These are phyloP conservation scores for Malurus leucopterus DNA, from an alignment of 2,797 vertebrate species.

Conservation along the genomic window DNA sequence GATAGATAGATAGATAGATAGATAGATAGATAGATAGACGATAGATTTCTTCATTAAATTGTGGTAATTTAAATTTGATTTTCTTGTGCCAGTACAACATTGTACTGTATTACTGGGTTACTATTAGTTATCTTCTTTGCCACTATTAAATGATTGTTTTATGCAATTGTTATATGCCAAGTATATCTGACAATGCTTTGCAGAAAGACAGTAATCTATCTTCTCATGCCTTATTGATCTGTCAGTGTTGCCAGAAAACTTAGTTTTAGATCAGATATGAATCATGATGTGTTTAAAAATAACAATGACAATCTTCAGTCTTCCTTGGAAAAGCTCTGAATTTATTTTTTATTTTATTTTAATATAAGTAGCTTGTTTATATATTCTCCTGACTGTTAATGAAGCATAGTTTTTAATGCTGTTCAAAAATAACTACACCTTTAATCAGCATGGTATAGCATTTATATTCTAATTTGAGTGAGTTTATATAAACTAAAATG, in stretches of 20 bases:
- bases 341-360: neutral
- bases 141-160: conserved; percentile 17
- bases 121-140: neutral
- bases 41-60: neutral
- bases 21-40: too few relatives aligned
- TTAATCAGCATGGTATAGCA: neutral
- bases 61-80: neutral
- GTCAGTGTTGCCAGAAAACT: neutral
- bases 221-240: neutral
- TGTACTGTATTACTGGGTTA: neutral
- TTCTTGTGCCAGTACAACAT: neutral
- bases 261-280: neutral
- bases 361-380: neutral
- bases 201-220: conserved; percentile 7
- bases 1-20: too few relatives aligned
- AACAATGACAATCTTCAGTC: neutral
- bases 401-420: neutral
- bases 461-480: neutral
- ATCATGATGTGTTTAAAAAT: neutral
- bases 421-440: neutral
- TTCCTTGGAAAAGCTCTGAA: neutral
- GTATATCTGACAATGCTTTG: neutral
- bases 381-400: neutral
- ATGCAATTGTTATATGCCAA: neutral
- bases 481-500: neutral